Evolutionary conservation across 2,888 invertebrate species (phyloP).

Genomic region (Volucella zonaria): DNA sequence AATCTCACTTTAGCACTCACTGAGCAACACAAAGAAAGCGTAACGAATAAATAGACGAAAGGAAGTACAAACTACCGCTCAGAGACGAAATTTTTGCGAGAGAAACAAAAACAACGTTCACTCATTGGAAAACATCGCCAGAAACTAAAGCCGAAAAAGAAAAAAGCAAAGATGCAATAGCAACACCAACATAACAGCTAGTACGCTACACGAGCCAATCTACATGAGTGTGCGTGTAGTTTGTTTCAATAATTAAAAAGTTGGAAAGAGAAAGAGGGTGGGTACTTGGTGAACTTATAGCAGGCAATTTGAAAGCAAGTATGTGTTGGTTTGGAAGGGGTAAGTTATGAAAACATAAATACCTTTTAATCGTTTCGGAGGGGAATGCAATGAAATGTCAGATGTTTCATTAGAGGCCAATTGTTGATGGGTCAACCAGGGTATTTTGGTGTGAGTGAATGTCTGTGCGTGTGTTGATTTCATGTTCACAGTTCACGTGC

Average conservation of each 20-base stretch:
- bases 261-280: not conserved
- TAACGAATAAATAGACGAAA: constrained; percentile 30
- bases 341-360: not conserved
- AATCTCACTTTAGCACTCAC: not conserved
- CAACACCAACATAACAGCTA: constrained; percentile 22
- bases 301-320: not conserved
- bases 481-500: no score
- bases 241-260: not conserved
- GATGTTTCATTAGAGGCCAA: no score
- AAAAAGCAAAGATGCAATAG: constrained; percentile 46
- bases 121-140: constrained; percentile 57
- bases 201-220: constrained; percentile 19
- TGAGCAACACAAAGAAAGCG: constrained; percentile 11
- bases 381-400: no score
- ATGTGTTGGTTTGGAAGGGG: not conserved
- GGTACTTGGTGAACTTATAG: not conserved
- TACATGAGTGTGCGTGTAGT: not conserved
- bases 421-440: no score
- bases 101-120: constrained; percentile 38
- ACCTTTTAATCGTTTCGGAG: no score
- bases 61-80: constrained; percentile 28
- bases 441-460: not conserved
- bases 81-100: constrained; percentile 37
- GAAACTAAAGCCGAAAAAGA: constrained; percentile 45
- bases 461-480: no score